Base-by-base conservation (phyloP, 2,113 vertebrate genomes). In the Epinephelus moara region DNA sequence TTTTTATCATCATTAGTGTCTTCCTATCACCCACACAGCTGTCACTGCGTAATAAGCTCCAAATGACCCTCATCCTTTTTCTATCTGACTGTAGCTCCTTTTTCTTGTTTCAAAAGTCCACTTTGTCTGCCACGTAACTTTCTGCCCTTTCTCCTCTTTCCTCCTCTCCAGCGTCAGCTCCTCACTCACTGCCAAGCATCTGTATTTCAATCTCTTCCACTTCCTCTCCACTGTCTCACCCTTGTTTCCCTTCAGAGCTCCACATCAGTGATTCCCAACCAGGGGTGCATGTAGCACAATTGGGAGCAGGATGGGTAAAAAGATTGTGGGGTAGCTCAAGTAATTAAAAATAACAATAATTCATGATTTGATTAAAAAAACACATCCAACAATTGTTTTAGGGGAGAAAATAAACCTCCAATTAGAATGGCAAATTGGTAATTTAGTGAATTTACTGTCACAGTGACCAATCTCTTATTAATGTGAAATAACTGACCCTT, bases 61-160 rank as follows among this genome's bases (percentile, higher is more conserved):
- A 82, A 88, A 86, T 84, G 45, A 89, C 75, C 56, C 80, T 76
- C 77, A 82, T 85, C 59, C 30, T 64, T 85, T 81, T 70, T 57
- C 50, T 57, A 23, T 52, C n/a, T 62, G 70, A 87, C 70, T 71
- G 49, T 21, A 42, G 5, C 8, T 56, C 37, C 9, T 40, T 53
- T 72, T 63, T 55, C 59, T 53, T 40, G 6, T n/a, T 25, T 3
- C 10, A 17, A 15, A 67, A 27, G 23, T 70, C 7, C 80, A 68
- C 23, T 57, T 70, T 70, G 13, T 47, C 67, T 82, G 42, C 21
- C 45, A 47, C 13, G 0, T 49, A 33, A 21, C 45, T 40, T 13
- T 9, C 10, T 45, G 9, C 1, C 64, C 13, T 67, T 21, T 71
- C 4, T 53, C 33, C 67, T 60, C 50, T 67, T 1, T 18, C 63